These are phyloP conservation scores for Sphaeridia pumilis DNA, from an alignment of 2,888 invertebrate species.

Conservation along the genomic window DNA sequence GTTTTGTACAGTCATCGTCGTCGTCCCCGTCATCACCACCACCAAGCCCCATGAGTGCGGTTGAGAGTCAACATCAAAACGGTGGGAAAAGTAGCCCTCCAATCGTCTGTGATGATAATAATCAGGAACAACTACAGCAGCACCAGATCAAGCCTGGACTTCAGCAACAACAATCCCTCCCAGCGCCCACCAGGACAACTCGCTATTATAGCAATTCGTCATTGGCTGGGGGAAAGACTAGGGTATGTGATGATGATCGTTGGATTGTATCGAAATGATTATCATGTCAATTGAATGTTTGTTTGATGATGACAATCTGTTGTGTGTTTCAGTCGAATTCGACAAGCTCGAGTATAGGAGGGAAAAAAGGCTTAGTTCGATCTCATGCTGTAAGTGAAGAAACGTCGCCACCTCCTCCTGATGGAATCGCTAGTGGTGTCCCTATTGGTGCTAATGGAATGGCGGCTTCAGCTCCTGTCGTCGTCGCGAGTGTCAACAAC, in stretches of 20 bases:
- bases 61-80: slow-evolving; percentile 15
- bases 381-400: slow-evolving; percentile 85
- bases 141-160: no score
- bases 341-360: slow-evolving; percentile 41
- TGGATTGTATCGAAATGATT: not conserved
- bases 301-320: no score
- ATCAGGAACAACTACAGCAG: slow-evolving; percentile 3
- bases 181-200: slow-evolving; percentile 5
- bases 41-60: slow-evolving; percentile 9
- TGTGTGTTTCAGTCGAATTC: slow-evolving; percentile 47
- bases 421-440: slow-evolving; percentile 1
- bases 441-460: no score
- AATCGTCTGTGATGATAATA: slow-evolving; percentile 10
- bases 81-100: slow-evolving; percentile 15
- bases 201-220: slow-evolving; percentile 17
- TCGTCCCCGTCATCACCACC: slow-evolving; percentile 4
- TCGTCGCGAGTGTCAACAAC: slow-evolving; percentile 2
- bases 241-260: slow-evolving; percentile 6
- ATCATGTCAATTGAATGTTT: not conserved
- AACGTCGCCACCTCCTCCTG: slow-evolving; percentile 44
- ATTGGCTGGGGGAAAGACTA: slow-evolving; percentile 11
- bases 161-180: slow-evolving; percentile 2
- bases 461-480: not conserved
- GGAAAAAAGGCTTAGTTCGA: slow-evolving; percentile 70
- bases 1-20: slow-evolving; percentile 7